Percentiles rank a stretch among this genome's conserved stretches.
phyloP scores from a whole-genome alignment of 1,140 invertebrate species.

The Branchinecta lindahli region DNA sequence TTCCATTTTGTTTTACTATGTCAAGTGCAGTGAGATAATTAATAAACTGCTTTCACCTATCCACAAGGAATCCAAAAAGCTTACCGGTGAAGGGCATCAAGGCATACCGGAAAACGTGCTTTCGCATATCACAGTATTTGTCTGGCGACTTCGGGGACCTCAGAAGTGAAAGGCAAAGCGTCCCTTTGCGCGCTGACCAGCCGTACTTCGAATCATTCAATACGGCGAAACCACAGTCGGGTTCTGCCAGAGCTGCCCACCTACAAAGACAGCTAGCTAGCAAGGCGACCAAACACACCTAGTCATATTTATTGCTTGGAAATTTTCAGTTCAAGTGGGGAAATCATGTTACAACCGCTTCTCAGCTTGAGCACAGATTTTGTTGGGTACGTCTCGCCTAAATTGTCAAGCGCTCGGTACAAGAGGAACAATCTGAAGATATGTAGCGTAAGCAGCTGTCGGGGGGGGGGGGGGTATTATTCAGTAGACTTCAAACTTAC shows the following conservation, averaged over 20 bases:
- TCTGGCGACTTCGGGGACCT: slow-evolving; percentile 38
- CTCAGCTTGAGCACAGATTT: neutral
- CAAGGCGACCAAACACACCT: neutral
- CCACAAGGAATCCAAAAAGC: neutral
- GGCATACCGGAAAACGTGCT: slow-evolving; percentile 36
- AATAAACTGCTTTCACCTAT: too few relatives aligned
- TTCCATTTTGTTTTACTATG: too few relatives aligned
- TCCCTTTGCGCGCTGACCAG: slow-evolving; percentile 33
- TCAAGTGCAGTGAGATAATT: too few relatives aligned
- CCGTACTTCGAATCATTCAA: slow-evolving; percentile 41
- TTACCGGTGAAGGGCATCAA: slow-evolving; percentile 37
- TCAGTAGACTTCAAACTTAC: slow-evolving; percentile 19
- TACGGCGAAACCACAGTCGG: slow-evolving; percentile 36
- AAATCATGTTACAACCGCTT: neutral
- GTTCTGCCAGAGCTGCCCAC: slow-evolving; percentile 39
- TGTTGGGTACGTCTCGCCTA: neutral
- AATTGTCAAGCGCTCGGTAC: too few relatives aligned
- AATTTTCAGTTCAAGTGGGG: neutral
- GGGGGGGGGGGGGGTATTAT: too few relatives aligned
- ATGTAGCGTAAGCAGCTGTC: too few relatives aligned
- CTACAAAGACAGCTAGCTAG: slow-evolving; percentile 24
- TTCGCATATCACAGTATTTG: slow-evolving; percentile 35
- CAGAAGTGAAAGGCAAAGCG: slow-evolving; percentile 35
- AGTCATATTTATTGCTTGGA: neutral
- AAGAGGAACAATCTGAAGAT: too few relatives aligned